Conservation (phyloP, 2,888 invertebrate genomes). For the Phaonia tiefii region DNA sequence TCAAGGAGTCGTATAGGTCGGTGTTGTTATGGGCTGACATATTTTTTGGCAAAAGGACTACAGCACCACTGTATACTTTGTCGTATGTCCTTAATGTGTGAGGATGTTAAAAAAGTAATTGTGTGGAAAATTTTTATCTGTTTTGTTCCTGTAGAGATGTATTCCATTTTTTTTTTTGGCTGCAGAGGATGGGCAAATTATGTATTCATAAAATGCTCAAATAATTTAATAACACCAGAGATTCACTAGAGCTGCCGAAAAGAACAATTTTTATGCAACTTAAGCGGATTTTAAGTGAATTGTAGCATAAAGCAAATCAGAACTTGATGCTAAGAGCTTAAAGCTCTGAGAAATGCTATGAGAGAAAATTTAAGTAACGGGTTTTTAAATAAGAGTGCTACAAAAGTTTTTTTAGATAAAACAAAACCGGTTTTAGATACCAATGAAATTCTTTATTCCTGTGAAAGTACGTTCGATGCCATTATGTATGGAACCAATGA, state of each 20-base stretch:
- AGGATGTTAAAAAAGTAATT: conserved; percentile 53
- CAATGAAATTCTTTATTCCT: too few species aligned
- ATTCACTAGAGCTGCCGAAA: conserved; percentile 8
- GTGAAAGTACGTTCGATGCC: too few species aligned
- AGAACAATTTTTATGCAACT: neutral
- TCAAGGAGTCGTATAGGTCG: conserved; percentile 8
- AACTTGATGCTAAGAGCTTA: conserved; percentile 11
- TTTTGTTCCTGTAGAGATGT: too few species aligned
- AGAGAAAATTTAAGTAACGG: conserved; percentile 15
- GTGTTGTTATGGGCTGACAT: conserved; percentile 11
- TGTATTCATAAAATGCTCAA: conserved; percentile 39
- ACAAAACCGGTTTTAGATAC: too few species aligned
- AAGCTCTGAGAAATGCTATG: neutral
- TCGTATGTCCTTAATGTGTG: conserved; percentile 20
- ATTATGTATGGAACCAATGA: too few species aligned
- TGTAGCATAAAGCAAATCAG: neutral
- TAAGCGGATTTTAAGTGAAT: conserved; percentile 28
- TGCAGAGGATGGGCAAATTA: conserved; percentile 10
- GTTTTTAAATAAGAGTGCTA: too few species aligned
- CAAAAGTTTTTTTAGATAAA: too few species aligned
- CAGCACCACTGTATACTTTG: conserved; percentile 21
- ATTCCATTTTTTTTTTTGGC: neutral
- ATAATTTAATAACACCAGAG: conserved; percentile 26
- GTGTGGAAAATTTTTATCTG: conserved; percentile 55
- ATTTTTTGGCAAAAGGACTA: conserved; percentile 20